Evolutionary conservation across 2,113 vertebrate species (phyloP), one percentile per base, ranked within the genome.

Genomic region (Alligator mississippiensis): DNA sequence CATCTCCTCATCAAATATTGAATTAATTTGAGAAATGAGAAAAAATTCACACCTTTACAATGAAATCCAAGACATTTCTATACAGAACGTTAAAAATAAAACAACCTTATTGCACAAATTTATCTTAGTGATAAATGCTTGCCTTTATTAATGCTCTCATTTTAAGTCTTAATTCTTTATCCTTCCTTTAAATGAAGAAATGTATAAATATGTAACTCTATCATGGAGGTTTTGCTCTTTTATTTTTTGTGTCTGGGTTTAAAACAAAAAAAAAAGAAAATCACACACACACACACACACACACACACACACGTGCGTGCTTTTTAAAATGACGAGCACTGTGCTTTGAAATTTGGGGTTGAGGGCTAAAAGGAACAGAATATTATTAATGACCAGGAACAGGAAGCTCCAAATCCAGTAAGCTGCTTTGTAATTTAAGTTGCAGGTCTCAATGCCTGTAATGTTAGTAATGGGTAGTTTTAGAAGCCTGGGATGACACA

Each of bases 371-470:
- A 47, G 18, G 19, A 92, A 64, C 15, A 24, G 82, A 59, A 16
- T 24, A 74, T 74, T 15, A 28, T 9, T 58, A 17, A 54, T 89
- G 75, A 28, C 24, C 89, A 80, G 87, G 76, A 90, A 61, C 47
- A 75, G 83, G 68, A 94, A 70, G 75, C 9, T 60, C 60, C 80
- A 70, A 85, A 62, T 60, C 27, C 82, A 77, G 70, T 54, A 89
- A 80, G 12, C 10, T 79, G 64, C 66, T 93, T 75, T 89, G 90
- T 88, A 95, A 96, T 74, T 87, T 87, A 76, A 83, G 85, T 77
- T 13, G 77, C 60, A 3, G 1, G 12, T 61, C 77, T 91, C 25
- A 14, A 63, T 77, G 68, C 58, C 68, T 82, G 70, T 81, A 93
- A 88, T 0, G 0, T 72, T 59, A 76, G 75, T 5, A 84, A 75